Conservation (phyloP, 2,888 invertebrate species). For the Synanthedon vespiformis region DNA sequence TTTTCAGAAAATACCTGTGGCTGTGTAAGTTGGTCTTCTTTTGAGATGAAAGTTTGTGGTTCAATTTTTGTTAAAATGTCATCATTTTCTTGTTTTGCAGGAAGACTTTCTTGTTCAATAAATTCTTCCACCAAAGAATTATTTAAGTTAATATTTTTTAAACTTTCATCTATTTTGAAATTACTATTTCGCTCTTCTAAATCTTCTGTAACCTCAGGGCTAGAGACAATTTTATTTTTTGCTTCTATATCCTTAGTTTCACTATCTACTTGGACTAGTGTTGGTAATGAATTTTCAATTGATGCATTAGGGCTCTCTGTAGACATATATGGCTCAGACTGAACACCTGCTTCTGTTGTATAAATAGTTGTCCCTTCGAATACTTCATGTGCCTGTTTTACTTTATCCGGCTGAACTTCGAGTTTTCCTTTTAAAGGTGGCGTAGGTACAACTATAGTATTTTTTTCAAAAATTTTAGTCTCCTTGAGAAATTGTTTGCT, state of each 20-base stretch:
- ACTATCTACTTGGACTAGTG: not conserved
- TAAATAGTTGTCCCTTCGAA: conserved; percentile 78
- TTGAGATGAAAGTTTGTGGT: too few species aligned
- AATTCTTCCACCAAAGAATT: not conserved
- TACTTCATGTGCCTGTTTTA: conserved; percentile 58
- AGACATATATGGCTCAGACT: not conserved
- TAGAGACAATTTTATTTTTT: not conserved
- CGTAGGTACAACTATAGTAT: conserved; percentile 36
- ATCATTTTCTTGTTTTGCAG: not conserved
- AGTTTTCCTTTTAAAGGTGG: conserved; percentile 13
- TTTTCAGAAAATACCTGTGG: not conserved
- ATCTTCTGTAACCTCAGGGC: not conserved
- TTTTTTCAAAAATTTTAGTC: conserved; percentile 55
- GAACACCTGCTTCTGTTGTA: conserved; percentile 27
- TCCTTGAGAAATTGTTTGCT: conserved; percentile 73
- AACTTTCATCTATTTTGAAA: not conserved
- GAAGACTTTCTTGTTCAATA: not conserved
- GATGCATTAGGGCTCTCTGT: not conserved
- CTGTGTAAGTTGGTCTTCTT: not conserved
- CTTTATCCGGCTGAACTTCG: conserved; percentile 46
- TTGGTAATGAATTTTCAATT: conserved; percentile 3
- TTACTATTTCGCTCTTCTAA: not conserved
- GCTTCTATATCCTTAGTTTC: not conserved
- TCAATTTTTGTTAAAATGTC: too few species aligned
- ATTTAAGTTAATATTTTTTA: not conserved